phyloP scores from a whole-genome alignment of 2,888 invertebrate species.

The Pinctada fucata region DNA sequence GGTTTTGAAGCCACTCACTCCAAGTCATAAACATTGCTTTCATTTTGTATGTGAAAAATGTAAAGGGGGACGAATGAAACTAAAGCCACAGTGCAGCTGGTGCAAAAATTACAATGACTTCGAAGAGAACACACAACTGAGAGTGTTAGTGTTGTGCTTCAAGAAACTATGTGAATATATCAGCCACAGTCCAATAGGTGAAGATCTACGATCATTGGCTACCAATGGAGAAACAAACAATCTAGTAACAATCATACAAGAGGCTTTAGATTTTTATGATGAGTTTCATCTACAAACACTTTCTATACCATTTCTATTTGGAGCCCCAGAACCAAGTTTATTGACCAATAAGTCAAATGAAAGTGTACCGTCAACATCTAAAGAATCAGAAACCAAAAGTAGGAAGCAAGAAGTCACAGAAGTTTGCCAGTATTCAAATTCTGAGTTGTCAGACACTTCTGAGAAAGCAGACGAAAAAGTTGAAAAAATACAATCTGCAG shows the following conservation, averaged over 20 bases:
- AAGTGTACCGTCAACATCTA: neutral
- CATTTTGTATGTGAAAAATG: conserved; percentile 93
- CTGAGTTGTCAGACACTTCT: neutral
- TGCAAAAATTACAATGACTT: conserved; percentile 91
- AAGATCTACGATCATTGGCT: conserved; percentile 45
- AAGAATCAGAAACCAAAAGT: neutral
- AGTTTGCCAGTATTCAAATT: neutral
- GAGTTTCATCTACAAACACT: conserved; percentile 40
- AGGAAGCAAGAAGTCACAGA: neutral
- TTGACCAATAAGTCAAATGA: neutral
- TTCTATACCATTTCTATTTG: neutral
- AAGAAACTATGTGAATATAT: conserved; percentile 92
- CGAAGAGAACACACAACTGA: conserved; percentile 88
- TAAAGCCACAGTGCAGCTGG: conserved; percentile 90
- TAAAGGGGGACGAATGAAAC: conserved; percentile 88
- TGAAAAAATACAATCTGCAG: neutral
- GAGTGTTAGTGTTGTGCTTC: conserved; percentile 90
- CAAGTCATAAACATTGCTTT: conserved; percentile 86
- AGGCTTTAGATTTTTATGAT: conserved; percentile 63
- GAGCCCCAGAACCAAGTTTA: conserved; percentile 4
- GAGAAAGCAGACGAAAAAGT: neutral
- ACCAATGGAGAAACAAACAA: conserved; percentile 64
- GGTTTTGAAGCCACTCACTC: conserved; percentile 88
- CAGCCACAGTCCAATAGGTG: conserved; percentile 76
- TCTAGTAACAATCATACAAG: conserved; percentile 65